Percentiles rank a stretch among this genome's conserved stretches.
Evolutionary conservation across 2,113 vertebrate genomes (phyloP).

Genomic region (Megaceryle maxima): DNA sequence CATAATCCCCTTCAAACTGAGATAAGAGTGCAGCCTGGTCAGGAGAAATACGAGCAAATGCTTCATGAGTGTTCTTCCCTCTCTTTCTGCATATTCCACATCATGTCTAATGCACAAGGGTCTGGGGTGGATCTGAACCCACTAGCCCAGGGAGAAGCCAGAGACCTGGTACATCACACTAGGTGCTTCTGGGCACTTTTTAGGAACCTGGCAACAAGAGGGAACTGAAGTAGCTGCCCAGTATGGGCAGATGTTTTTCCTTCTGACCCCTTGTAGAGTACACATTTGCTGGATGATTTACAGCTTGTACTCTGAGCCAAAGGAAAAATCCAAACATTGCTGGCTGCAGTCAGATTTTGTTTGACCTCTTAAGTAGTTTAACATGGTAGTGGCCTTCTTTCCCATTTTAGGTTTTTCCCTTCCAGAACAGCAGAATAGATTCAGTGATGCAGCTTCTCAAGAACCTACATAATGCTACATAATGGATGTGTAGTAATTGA

Average conservation of each 20-base stretch:
- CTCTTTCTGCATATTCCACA: neutral
- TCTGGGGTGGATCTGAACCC: neutral
- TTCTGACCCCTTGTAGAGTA: conserved; percentile 45
- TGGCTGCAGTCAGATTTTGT: conserved; percentile 26
- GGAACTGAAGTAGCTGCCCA: neutral
- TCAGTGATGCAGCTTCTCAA: neutral
- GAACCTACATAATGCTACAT: neutral
- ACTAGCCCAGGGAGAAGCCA: neutral
- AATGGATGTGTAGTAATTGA: neutral
- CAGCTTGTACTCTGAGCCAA: conserved; percentile 31
- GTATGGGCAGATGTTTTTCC: conserved; percentile 35
- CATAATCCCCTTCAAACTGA: neutral
- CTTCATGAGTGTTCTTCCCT: neutral
- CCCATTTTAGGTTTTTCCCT: conserved; percentile 41
- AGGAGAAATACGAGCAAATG: neutral
- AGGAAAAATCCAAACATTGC: conserved; percentile 60
- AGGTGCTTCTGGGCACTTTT: conserved; percentile 10
- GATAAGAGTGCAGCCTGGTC: neutral
- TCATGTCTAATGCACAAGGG: neutral
- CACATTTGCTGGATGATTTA: conserved; percentile 44
- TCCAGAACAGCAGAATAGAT: neutral
- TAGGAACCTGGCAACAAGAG: conserved; percentile 13
- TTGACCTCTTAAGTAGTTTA: conserved; percentile 63
- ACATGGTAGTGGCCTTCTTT: conserved; percentile 42
- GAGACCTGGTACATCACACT: neutral